These are phyloP conservation scores for Diarsia rubi DNA, from an alignment of 2,888 invertebrate genomes.

Conservation along the genomic window DNA sequence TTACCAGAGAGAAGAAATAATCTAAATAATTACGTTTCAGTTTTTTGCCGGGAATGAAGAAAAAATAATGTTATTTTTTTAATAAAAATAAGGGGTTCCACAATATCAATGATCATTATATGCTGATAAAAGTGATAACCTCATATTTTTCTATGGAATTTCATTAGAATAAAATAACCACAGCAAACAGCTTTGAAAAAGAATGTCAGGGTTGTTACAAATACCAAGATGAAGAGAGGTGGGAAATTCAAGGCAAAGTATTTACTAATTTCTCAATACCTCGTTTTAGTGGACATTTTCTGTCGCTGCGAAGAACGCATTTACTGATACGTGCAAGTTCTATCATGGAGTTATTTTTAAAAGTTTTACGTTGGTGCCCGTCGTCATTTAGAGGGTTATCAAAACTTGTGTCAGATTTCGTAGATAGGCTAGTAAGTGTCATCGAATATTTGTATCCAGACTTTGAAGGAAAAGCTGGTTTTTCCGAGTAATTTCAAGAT, in stretches of 20 bases:
- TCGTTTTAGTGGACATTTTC: slow-evolving; percentile 42
- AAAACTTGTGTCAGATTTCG: slow-evolving; percentile 81
- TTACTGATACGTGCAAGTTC: slow-evolving; percentile 11
- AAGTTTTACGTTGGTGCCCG: slow-evolving; percentile 79
- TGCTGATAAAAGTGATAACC: neutral
- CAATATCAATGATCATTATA: too few species aligned
- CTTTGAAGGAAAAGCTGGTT: slow-evolving; percentile 74
- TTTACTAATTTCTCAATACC: slow-evolving; percentile 54
- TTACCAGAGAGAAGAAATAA: slow-evolving; percentile 13
- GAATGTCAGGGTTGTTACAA: slow-evolving; percentile 61
- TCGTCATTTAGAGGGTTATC: slow-evolving; percentile 80
- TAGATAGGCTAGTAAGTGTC: slow-evolving; percentile 81
- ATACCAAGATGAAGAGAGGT: slow-evolving; percentile 49
- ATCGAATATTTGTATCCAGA: slow-evolving; percentile 88
- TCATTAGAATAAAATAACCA: neutral
- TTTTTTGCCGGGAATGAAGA: neutral
- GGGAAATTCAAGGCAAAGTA: slow-evolving; percentile 65
- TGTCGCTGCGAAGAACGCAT: slow-evolving; percentile 15
- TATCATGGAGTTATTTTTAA: slow-evolving; percentile 82
- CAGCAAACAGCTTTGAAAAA: slow-evolving; percentile 24
- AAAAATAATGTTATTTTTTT: neutral
- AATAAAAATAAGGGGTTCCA: too few species aligned
- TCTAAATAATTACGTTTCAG: neutral
- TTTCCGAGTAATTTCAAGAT: slow-evolving; percentile 74
- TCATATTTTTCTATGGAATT: neutral